Percentiles rank a stretch among this genome's conserved stretches.
Conservation (phyloP, 2,797 vertebrate genomes). For the Parotocinclus haroldoi region DNA sequence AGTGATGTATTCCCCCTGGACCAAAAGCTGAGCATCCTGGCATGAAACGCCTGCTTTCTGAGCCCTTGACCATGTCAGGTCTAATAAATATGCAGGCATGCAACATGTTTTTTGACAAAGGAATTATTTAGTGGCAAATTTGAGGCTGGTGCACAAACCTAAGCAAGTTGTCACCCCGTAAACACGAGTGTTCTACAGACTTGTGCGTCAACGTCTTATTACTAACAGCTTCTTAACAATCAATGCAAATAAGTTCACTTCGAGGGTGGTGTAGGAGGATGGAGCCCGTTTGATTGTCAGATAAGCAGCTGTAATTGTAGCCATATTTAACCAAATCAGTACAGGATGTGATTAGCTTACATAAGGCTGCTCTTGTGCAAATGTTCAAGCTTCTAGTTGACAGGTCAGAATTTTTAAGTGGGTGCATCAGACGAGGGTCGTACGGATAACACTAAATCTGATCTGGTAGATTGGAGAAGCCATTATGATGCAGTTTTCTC, state of each 20-base stretch:
- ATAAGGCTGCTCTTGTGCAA: too few species aligned
- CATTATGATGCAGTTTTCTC: too few species aligned
- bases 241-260: conserved; percentile 6
- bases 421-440: too few species aligned
- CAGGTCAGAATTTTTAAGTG: too few species aligned
- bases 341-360: too few species aligned
- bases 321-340: too few species aligned
- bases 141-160: too few species aligned
- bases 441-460: too few species aligned
- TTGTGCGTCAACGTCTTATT: conserved; percentile 1
- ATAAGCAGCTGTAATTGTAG: conserved; percentile 2
- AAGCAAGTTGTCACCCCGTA: too few species aligned
- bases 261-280: background rate
- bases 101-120: conserved; percentile 10
- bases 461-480: too few species aligned
- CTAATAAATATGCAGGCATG: conserved; percentile 35
- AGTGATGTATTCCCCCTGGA: conserved; percentile 38
- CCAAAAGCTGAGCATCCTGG: conserved; percentile 27
- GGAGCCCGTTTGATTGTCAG: background rate
- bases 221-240: conserved; percentile 19
- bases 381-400: too few species aligned
- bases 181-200: background rate
- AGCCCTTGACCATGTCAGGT: conserved; percentile 20
- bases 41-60: conserved; percentile 19
- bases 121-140: conserved; percentile 16